Conservation (phyloP, 1,140 invertebrate species). For the Aphelinus atriplicis region DNA sequence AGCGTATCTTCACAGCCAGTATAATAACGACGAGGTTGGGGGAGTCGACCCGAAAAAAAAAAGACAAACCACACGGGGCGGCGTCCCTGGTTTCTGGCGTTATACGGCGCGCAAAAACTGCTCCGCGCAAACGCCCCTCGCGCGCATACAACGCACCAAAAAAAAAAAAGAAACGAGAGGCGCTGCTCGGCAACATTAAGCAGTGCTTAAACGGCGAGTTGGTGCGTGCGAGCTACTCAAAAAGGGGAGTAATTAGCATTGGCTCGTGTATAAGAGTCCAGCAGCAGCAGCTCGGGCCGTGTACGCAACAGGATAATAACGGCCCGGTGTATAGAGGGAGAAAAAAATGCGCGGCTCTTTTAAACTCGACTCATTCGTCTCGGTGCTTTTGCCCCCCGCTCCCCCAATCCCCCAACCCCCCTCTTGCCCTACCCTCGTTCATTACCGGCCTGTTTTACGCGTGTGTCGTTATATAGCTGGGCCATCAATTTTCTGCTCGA, state of each 20-base stretch:
- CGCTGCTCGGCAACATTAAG: too few relatives aligned
- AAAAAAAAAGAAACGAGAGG: neutral
- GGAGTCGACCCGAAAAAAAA: too few relatives aligned
- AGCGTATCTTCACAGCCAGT: too few relatives aligned
- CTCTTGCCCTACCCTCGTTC: constrained; percentile 5
- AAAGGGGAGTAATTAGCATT: neutral
- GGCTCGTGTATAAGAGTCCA: neutral
- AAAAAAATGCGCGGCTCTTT: neutral
- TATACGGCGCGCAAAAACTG: too few relatives aligned
- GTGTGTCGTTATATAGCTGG: neutral
- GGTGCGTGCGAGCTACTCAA: too few relatives aligned
- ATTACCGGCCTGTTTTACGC: neutral
- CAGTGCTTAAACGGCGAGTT: too few relatives aligned
- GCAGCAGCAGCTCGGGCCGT: neutral
- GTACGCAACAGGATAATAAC: neutral
- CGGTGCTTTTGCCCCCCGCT: constrained; percentile 1
- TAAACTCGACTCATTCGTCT: constrained; percentile 9
- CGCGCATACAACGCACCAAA: neutral
- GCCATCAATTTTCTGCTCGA: constrained; percentile 11
- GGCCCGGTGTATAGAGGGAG: neutral
- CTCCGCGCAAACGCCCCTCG: too few relatives aligned
- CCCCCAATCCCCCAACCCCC: too few relatives aligned
- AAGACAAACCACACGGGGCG: too few relatives aligned
- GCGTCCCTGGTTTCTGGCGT: too few relatives aligned
- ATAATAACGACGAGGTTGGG: too few relatives aligned